Evolutionary conservation across 2,888 invertebrate genomes (phyloP), one percentile per base, ranked within the genome.

Genomic region (Chironomus riparius): DNA sequence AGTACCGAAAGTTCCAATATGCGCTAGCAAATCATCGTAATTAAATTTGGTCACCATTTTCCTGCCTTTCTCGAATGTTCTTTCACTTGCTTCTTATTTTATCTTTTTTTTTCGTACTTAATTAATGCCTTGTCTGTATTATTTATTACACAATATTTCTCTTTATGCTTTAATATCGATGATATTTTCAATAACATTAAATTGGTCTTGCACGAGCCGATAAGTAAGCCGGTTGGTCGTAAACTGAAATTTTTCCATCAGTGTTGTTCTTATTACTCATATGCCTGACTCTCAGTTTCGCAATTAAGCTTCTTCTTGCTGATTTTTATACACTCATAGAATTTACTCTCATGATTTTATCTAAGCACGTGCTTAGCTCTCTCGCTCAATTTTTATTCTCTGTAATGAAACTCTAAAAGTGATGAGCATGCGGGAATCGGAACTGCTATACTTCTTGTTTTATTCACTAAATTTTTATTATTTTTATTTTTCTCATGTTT

Each of bases 1-100:
- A 69, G 85, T 86, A 21, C 91, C 91, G 80, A 91, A 91, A 79
- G 90, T 90, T 65, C 91, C 91, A 82, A 91, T 83, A 77, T 88
- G 84, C 2, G 86, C 84, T 76, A 92, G 86, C 22, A 91, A 87
- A 78, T 90, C 90, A 80, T 92, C 91, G 83, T 90, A 91, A 76
- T 88, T 88, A 91, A 91, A 91, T n/a, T 15, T 56, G 4, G 22
- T 6, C 22, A 13, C n/a, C 56, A 61, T 61, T 61, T 61, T 15
- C 28, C 28, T 28, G 28, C 28, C 28, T 28, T 28, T 38, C 38
- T 7, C 38, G 38, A 38, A 38, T 38, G 10, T 38, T 38, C 38
- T 38, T 22, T 47, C n/a, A n/a, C n/a, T 48, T 21, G 50, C 22
- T 70, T 48, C 22, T 12, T 22, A 56, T 50, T 70, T 13, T 47